Conservation (phyloP, 2,888 invertebrate species). For the Chloroclystis v-ata region DNA sequence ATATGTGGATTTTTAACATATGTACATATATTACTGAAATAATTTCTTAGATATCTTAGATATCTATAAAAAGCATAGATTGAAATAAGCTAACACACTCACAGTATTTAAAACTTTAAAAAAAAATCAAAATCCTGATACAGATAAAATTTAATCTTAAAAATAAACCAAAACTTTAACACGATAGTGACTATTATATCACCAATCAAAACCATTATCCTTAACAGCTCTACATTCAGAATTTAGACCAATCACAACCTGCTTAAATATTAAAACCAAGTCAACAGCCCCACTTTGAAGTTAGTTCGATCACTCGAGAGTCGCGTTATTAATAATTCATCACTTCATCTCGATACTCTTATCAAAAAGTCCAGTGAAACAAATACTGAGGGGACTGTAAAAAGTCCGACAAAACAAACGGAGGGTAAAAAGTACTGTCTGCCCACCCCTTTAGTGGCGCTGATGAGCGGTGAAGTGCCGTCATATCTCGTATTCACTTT, state of each 20-base stretch:
- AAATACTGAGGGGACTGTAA: conserved; percentile 10
- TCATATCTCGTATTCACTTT: no score
- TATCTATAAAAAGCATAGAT: no score
- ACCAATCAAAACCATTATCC: no score
- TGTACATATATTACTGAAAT: no score
- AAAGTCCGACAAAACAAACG: conserved; percentile 13
- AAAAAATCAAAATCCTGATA: no score
- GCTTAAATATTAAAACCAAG: conserved; percentile 2
- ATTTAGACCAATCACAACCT: not conserved
- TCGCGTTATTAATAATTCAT: conserved; percentile 21
- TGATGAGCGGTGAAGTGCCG: not conserved
- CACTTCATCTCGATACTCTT: conserved; percentile 21
- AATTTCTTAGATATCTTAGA: no score
- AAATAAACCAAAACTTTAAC: no score
- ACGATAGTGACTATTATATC: no score
- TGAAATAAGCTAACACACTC: no score
- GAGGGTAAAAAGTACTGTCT: conserved; percentile 12
- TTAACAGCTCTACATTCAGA: not conserved
- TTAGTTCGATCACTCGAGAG: conserved; percentile 9
- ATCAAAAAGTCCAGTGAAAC: conserved; percentile 23
- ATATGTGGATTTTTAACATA: no score
- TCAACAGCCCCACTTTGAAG: conserved; percentile 5
- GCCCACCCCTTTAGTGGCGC: not conserved
- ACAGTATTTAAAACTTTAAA: no score
- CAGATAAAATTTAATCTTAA: no score